A percentile compares a stretch with the other conserved stretches of the same genome.
Evolutionary conservation across 1,140 invertebrate species (phyloP).

Genomic region (Meloidogyne floridensis): DNA sequence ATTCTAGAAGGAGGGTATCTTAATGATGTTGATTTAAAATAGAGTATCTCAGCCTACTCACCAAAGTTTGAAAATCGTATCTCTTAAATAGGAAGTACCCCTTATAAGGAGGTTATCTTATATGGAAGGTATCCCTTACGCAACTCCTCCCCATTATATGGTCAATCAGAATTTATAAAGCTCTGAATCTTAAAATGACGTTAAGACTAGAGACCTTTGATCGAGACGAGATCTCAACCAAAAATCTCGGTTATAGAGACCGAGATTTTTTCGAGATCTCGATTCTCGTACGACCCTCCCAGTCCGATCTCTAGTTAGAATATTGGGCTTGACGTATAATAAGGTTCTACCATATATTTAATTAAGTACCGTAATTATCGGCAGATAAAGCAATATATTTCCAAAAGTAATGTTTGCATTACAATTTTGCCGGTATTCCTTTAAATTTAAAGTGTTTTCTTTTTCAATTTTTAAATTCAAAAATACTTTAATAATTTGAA

Average conservation of each 20-base stretch:
- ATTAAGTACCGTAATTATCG: conserved; percentile 43
- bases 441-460: conserved; percentile 30
- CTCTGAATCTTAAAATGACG: too few species aligned
- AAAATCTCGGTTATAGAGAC: conserved; percentile 20
- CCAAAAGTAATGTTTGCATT: conserved; percentile 45
- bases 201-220: too few species aligned
- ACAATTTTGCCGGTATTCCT: conserved; percentile 35
- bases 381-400: conserved; percentile 47
- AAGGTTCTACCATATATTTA: neutral
- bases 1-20: too few species aligned
- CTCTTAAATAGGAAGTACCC: too few species aligned
- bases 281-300: fast-evolving
- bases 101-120: too few species aligned
- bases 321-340: conserved; percentile 28
- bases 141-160: too few species aligned
- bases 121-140: too few species aligned
- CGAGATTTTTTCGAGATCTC: too few species aligned
- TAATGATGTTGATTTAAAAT: too few species aligned
- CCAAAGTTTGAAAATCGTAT: too few species aligned
- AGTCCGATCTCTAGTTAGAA: fast-evolving
- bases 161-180: too few species aligned
- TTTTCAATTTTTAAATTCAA: conserved; percentile 25
- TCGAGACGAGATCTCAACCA: conserved; percentile 17
- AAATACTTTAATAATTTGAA: conserved; percentile 55
- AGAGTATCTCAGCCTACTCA: too few species aligned